A percentile compares a stretch with the other conserved stretches of the same genome.
Conservation (phyloP, 2,113 vertebrate genomes). For the Pseudolaguvia tuberculata region DNA sequence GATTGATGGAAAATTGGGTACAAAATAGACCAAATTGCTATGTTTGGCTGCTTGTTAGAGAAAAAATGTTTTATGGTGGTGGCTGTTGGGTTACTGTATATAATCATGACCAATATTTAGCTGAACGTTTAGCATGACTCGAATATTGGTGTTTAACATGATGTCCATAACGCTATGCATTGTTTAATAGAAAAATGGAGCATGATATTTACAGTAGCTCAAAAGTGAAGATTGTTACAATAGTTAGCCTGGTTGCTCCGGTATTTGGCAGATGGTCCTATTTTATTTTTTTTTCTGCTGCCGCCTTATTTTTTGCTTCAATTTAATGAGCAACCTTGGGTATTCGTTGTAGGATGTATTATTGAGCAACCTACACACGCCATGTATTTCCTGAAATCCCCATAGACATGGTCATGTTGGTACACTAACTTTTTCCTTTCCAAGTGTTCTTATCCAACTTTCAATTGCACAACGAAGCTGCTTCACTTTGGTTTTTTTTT, state of each 20-base stretch:
- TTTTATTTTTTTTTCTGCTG: too few species aligned
- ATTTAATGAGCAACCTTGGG: constrained; percentile 19
- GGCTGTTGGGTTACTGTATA: background rate
- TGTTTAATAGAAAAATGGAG: background rate
- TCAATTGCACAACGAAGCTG: background rate
- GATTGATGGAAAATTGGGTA: background rate
- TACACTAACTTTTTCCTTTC: background rate
- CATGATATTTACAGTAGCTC: background rate
- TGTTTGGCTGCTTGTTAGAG: background rate
- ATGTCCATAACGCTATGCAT: background rate
- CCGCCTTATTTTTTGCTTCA: background rate
- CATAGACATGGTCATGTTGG: background rate
- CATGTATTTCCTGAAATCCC: background rate
- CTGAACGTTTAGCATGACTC: background rate
- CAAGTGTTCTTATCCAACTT: constrained; percentile 1
- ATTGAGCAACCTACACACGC: background rate
- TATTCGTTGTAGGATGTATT: constrained; percentile 3
- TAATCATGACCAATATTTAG: background rate
- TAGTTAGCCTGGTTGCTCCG: background rate
- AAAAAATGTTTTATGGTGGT: background rate
- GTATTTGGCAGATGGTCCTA: background rate
- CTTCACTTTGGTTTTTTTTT: constrained; percentile 4
- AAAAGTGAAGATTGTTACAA: background rate
- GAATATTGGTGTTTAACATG: background rate
- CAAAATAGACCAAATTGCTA: background rate